These are phyloP conservation scores for Graptemys geographica DNA, from an alignment of 2,797 vertebrate genomes.

Conservation along the genomic window DNA sequence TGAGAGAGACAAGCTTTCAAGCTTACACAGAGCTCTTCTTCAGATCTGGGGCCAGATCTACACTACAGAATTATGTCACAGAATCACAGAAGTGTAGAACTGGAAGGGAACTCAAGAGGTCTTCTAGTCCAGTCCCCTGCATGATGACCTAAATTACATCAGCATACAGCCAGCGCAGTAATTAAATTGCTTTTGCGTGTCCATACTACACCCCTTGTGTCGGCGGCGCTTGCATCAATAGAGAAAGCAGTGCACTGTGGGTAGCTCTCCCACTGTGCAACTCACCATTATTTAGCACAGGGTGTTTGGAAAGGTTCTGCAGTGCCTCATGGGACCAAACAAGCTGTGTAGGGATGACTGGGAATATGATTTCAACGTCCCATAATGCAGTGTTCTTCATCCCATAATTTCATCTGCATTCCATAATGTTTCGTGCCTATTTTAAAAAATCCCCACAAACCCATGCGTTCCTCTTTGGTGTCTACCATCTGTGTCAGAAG, in stretches of 20 bases:
- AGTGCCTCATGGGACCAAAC: neutral
- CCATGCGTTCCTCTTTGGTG: neutral
- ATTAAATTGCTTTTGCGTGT: neutral
- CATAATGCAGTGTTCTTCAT: neutral
- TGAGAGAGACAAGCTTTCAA: neutral
- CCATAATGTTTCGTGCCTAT: neutral
- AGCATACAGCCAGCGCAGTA: neutral
- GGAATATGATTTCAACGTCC: neutral
- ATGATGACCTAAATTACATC: neutral
- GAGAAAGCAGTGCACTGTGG: neutral
- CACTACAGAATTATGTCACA: neutral
- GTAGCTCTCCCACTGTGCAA: neutral
- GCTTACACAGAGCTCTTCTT: neutral
- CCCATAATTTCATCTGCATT: neutral
- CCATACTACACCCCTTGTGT: neutral
- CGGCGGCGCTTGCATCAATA: neutral
- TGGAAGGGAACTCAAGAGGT: neutral
- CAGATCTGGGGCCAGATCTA: neutral
- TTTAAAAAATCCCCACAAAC: neutral
- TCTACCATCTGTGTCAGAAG: neutral
- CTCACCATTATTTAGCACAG: neutral
- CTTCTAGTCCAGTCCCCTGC: neutral
- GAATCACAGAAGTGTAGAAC: neutral
- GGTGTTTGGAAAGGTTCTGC: neutral
- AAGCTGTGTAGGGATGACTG: neutral